Base-by-base conservation (phyloP, 2,888 invertebrate species). In the Eupithecia subfuscata region DNA sequence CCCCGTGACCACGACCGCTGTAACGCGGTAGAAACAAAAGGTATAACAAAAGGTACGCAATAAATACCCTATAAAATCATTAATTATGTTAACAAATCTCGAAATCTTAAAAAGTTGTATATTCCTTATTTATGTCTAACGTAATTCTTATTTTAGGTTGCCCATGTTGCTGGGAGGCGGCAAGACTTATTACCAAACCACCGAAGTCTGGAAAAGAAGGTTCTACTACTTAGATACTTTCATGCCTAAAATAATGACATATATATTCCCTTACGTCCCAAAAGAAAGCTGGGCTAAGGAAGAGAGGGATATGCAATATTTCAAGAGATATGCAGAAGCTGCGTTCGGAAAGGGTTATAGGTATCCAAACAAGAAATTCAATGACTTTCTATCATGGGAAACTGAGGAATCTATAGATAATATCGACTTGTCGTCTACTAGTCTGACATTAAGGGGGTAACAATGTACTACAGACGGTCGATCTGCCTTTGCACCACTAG, bases 321-420 rank as follows among this genome's bases (percentile, higher is more conserved):
- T 68, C 68, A 43, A 68, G 37, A 68, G 43, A 43, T 68, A 43
- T 43, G 22, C 65, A 25, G 68, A 68, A 45, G 5, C 40, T 22
- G 68, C 68, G 0, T 68, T 68, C 40, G 68, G 68, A 12, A 43
- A 6, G 12, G 43, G 43, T 60, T 78, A 78, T 65, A 75, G 52
- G 64, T 76, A 43, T n/a, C 72, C 78, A 2, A 71, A 25, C 30
- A 76, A 69, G 45, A 14, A 0, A 9, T 78, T 73, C 64, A 75
- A 68, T 43, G 22, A 68, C 22, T 68, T 68, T 43, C 22, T 8
- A 25, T 68, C 68, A n/a, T 68, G 22, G 22, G 68, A 68, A 43
- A 68, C 68, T 25, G 25, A 16, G 14, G 68, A 68, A 68, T 68
- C 68, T 40, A 0, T 16, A 22, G 68, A 68, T 2, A 40, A n/a